Conservation (phyloP, 2,797 vertebrate species). For the Spatula versicolor region DNA sequence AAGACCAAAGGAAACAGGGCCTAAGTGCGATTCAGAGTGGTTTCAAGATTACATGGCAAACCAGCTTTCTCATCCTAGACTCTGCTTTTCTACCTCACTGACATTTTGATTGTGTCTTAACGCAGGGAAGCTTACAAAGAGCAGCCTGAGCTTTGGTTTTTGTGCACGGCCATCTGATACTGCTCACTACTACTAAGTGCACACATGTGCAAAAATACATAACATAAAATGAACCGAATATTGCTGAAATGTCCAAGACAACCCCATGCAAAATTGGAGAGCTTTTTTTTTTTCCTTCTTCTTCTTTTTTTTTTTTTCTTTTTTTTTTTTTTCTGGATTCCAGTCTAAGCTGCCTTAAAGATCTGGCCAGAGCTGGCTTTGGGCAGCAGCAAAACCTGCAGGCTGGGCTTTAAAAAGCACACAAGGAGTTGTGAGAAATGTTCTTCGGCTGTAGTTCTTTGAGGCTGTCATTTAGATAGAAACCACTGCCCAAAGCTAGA, state of each 20-base stretch:
- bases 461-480: not conserved
- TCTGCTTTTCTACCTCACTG: not conserved
- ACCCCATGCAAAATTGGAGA: not conserved
- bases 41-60: conserved; percentile 27
- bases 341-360: conserved; percentile 9
- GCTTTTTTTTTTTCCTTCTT: no score
- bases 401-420: conserved; percentile 2
- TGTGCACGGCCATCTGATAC: not conserved
- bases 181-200: not conserved
- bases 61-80: not conserved
- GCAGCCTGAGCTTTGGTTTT: not conserved
- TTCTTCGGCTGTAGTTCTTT: not conserved
- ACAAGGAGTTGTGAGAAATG: not conserved
- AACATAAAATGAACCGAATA: not conserved
- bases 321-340: not conserved
- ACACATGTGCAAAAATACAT: not conserved
- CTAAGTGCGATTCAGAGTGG: not conserved
- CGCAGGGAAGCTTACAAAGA: not conserved
- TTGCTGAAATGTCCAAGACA: conserved; percentile 36
- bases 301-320: no score
- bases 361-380: conserved; percentile 12
- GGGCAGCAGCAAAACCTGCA: conserved; percentile 2
- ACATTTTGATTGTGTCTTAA: not conserved
- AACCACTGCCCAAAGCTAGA: not conserved
- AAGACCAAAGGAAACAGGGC: not conserved